Conservation (phyloP, 1,140 invertebrate species). For the Helicoverpa zea region DNA sequence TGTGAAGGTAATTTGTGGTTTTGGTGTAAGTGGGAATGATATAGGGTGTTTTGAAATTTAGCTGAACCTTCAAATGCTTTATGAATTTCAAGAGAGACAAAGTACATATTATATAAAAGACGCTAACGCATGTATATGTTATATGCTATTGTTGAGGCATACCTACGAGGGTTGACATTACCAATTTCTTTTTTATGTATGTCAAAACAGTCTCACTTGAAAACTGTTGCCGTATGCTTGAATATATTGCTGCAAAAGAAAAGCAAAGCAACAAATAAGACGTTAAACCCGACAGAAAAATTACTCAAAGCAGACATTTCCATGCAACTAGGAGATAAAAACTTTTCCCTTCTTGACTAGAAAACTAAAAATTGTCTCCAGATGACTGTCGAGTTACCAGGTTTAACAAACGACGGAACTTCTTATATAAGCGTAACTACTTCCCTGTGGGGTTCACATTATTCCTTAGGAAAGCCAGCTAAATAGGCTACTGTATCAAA, state of each 20-base stretch:
- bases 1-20: not conserved
- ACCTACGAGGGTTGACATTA: too few relatives aligned
- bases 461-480: conserved; percentile 24
- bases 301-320: conserved; percentile 9
- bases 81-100: too few relatives aligned
- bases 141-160: too few relatives aligned
- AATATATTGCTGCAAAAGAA: not conserved
- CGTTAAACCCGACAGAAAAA: not conserved
- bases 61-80: too few relatives aligned
- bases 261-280: not conserved
- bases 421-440: conserved; percentile 36
- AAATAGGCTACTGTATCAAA: conserved; percentile 40
- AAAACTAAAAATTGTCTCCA: conserved; percentile 32
- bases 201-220: not conserved
- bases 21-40: too few relatives aligned
- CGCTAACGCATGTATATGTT: too few relatives aligned
- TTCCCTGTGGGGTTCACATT: conserved; percentile 16
- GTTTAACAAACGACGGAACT: conserved; percentile 33
- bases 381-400: conserved; percentile 26
- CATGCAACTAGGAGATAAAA: not conserved
- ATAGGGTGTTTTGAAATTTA: too few relatives aligned
- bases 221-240: not conserved
- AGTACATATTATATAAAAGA: too few relatives aligned
- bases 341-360: conserved; percentile 30
- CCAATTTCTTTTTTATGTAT: not conserved